These are phyloP conservation scores for Melierax canorus DNA, from an alignment of 2,113 vertebrate species.

Conservation along the genomic window DNA sequence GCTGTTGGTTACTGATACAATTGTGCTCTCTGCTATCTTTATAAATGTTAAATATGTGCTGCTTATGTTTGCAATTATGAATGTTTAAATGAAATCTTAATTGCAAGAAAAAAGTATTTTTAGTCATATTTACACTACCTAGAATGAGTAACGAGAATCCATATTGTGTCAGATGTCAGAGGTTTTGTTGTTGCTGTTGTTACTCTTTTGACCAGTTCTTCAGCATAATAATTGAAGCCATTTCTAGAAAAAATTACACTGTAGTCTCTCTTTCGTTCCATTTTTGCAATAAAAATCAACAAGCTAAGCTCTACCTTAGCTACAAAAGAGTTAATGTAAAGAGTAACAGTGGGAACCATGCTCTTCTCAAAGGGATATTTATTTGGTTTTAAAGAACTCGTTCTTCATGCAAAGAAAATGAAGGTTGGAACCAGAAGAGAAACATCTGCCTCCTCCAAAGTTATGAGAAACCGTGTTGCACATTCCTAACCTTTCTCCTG, in stretches of 20 bases:
- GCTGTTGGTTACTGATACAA: neutral
- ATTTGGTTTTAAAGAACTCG: conserved; percentile 69
- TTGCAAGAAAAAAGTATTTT: conserved; percentile 2
- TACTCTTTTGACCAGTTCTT: neutral
- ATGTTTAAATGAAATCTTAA: conserved; percentile 10
- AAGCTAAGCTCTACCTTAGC: neutral
- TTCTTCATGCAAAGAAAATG: conserved; percentile 69
- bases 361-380: conserved; percentile 64
- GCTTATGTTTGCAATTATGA: conserved; percentile 19
- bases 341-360: conserved; percentile 30
- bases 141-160: neutral
- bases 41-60: neutral
- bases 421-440: conserved; percentile 74
- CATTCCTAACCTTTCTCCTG: conserved; percentile 71
- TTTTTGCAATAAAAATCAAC: neutral
- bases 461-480: conserved; percentile 67
- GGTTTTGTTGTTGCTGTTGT: neutral
- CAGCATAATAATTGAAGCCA: neutral
- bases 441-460: conserved; percentile 72
- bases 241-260: neutral
- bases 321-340: conserved; percentile 45
- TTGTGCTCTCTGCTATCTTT: neutral
- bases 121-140: conserved; percentile 13
- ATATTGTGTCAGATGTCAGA: neutral
- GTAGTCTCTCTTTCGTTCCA: neutral